Evolutionary conservation across 2,888 invertebrate species (phyloP), one percentile per base, ranked within the genome.

Genomic region (Pachydiplax longipennis): DNA sequence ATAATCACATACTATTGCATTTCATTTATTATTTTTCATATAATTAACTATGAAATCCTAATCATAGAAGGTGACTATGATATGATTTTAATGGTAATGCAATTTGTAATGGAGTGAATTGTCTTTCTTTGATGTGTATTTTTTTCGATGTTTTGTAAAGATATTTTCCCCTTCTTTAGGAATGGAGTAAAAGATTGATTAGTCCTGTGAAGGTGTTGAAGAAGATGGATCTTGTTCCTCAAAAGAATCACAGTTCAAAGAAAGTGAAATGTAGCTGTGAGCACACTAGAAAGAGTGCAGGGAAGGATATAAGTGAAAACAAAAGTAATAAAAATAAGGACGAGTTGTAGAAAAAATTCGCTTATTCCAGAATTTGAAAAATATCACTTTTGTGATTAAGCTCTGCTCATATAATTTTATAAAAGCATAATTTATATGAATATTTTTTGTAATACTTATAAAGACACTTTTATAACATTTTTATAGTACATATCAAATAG

Each of bases 111-210:
- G 15, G 18, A 18, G 15, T 53, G 18, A 18, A 53, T 53, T 2
- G 18, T 53, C 48, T 13, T 18, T 18, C 1, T 44, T 44, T 44
- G 0, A 8, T 44, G 6, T 44, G 18, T 58, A 58, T 91, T 90
- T 18, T 44, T 80, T 83, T 35, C 13, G 22, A 22, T 44, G 1
- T 10, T 10, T 90, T 87, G 25, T 82, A 83, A 90, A 80, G 44
- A 83, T 40, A 31, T 83, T 91, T 65, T 91, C 91, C 91, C 91
- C 13, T 92, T 92, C 92, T 94, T 90, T 92, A 97, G 96, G 96
- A 97, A 95, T 97, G 97, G 96, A 96, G 96, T 93, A 96, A 96
- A 93, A 95, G 95, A 92, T 93, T 97, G 81, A 94, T 93, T 82
- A 96, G 95, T 92, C 93, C 94, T 18, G 94, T 96, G 80, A 93